Conservation (phyloP, 2,113 vertebrate genomes). For the mouse (Mus musculus) region GRCm39 chr13:19620001-19620500, state of each 20-base stretch:
- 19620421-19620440: background rate
- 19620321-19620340: background rate
- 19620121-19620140: background rate
- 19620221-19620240: background rate
- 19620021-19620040: background rate
- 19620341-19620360: background rate
- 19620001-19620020: background rate
- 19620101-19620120: constrained; percentile 13
- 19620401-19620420: background rate
- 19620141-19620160: background rate
- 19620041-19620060: background rate
- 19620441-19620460: background rate
- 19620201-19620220: background rate
- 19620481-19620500: background rate
- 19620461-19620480: background rate
- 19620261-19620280: background rate
- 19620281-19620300: background rate
- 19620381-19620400: background rate
- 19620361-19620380: background rate
- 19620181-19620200: background rate
- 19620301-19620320: constrained; percentile 31
- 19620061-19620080: background rate
- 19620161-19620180: background rate
- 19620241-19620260: background rate
- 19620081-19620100: background rate